These are phyloP conservation scores for Gortyna flavago DNA, from an alignment of 2,888 invertebrate genomes.

Conservation along the genomic window DNA sequence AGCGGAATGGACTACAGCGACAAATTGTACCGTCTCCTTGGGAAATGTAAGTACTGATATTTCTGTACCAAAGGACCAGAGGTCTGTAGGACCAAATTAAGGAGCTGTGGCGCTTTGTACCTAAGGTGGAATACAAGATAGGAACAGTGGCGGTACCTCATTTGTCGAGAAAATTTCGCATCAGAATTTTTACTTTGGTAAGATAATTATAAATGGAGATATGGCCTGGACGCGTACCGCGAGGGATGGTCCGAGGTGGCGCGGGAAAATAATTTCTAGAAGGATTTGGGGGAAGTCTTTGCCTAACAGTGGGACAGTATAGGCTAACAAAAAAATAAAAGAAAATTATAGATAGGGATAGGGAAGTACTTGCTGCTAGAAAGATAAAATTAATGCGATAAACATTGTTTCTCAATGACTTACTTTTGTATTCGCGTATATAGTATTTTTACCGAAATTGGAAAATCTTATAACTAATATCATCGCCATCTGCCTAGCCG, in stretches of 20 bases:
- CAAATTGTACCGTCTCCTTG: slow-evolving; percentile 69
- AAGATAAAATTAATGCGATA: not conserved
- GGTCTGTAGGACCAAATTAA: slow-evolving; percentile 43
- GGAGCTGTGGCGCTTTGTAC: slow-evolving; percentile 31
- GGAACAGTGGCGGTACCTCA: slow-evolving; percentile 24
- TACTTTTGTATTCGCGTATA: not conserved
- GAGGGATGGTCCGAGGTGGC: too few relatives aligned
- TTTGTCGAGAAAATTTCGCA: slow-evolving; percentile 21
- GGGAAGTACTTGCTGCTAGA: not conserved
- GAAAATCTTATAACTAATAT: not conserved
- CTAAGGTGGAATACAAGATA: slow-evolving; percentile 20
- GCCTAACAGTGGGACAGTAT: too few relatives aligned
- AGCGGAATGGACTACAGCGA: slow-evolving; percentile 67
- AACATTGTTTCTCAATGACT: not conserved
- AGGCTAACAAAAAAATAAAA: too few relatives aligned
- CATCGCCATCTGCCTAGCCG: not conserved
- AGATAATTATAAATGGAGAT: not conserved
- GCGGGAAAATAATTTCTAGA: too few relatives aligned
- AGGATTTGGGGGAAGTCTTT: too few relatives aligned
- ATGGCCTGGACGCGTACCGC: too few relatives aligned
- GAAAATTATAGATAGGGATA: too few relatives aligned
- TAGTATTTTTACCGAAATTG: not conserved
- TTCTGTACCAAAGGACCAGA: slow-evolving; percentile 52
- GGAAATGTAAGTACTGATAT: slow-evolving; percentile 66
- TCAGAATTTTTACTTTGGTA: not conserved